These are phyloP conservation scores for Sisor rabdophorus DNA, from an alignment of 2,113 vertebrate genomes.

Conservation along the genomic window DNA sequence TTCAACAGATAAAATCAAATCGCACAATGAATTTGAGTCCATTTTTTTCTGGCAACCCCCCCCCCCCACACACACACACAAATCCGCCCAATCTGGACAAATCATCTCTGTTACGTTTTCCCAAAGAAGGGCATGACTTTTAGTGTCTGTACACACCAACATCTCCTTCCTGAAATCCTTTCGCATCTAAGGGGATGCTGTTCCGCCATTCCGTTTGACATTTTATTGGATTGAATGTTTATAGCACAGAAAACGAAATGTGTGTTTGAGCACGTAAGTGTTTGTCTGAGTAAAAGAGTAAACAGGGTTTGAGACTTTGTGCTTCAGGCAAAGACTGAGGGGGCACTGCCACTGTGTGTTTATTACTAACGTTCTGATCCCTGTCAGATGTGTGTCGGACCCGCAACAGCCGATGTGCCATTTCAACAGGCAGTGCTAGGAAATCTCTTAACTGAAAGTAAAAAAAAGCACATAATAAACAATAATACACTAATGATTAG, in stretches of 20 bases:
- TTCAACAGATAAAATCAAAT: neutral
- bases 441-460: constrained; percentile 5
- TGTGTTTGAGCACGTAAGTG: neutral
- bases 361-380: constrained; percentile 27
- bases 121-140: too few relatives aligned
- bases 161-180: too few relatives aligned
- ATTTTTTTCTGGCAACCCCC: neutral
- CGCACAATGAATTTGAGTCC: neutral
- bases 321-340: constrained; percentile 18
- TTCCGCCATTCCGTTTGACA: constrained; percentile 3
- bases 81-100: neutral
- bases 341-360: constrained; percentile 27
- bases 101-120: too few relatives aligned
- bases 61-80: too few relatives aligned
- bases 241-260: neutral
- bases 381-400: constrained; percentile 28
- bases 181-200: too few relatives aligned
- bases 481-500: neutral
- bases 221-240: constrained; percentile 11
- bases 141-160: too few relatives aligned
- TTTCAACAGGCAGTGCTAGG: neutral
- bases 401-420: constrained; percentile 28
- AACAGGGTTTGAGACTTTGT: constrained; percentile 30
- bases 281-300: constrained; percentile 6
- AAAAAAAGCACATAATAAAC: neutral